A percentile compares a stretch with the other conserved stretches of the same genome.
Conservation (phyloP, 2,888 invertebrate genomes). For the Drosophila niveifrons region DNA sequence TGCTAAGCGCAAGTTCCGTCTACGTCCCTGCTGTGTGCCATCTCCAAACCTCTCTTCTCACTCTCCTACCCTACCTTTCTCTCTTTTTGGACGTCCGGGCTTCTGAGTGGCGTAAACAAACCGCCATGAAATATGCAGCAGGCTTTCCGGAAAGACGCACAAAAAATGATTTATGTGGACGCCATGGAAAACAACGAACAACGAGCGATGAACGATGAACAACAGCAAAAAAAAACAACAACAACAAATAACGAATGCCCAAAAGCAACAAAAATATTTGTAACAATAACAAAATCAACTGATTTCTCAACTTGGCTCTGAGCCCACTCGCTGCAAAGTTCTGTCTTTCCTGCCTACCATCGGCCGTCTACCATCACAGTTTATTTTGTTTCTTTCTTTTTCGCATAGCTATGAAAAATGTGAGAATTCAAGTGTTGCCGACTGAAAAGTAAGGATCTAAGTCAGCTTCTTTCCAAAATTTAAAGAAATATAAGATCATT, state of each 20-base stretch:
- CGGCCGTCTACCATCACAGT: conserved; percentile 4
- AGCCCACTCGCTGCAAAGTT: conserved; percentile 29
- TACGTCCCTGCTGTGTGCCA: conserved; percentile 9
- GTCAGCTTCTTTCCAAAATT: not conserved
- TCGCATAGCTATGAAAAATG: conserved; percentile 58
- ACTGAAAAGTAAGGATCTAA: not conserved
- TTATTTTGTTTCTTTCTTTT: conserved; percentile 41
- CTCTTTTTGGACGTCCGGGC: not conserved
- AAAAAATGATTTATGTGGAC: conserved; percentile 80
- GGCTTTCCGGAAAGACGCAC: conserved; percentile 60
- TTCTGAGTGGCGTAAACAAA: conserved; percentile 56
- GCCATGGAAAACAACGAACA: conserved; percentile 51
- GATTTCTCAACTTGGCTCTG: conserved; percentile 72
- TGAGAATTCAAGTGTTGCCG: conserved; percentile 54
- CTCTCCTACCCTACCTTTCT: not conserved
- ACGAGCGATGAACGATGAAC: conserved; percentile 29
- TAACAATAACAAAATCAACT: conserved; percentile 73
- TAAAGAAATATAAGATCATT: conserved; percentile 24
- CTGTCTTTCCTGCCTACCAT: not conserved
- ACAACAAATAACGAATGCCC: conserved; percentile 33
- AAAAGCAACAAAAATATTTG: conserved; percentile 48
- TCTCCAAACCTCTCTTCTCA: conserved; percentile 1
- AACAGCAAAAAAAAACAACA: conserved; percentile 60
- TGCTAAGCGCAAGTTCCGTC: conserved; percentile 67
- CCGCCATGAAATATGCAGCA: conserved; percentile 76